These are phyloP conservation scores for Thaumatotibia leucotreta DNA, from an alignment of 1,140 invertebrate genomes.

Conservation along the genomic window DNA sequence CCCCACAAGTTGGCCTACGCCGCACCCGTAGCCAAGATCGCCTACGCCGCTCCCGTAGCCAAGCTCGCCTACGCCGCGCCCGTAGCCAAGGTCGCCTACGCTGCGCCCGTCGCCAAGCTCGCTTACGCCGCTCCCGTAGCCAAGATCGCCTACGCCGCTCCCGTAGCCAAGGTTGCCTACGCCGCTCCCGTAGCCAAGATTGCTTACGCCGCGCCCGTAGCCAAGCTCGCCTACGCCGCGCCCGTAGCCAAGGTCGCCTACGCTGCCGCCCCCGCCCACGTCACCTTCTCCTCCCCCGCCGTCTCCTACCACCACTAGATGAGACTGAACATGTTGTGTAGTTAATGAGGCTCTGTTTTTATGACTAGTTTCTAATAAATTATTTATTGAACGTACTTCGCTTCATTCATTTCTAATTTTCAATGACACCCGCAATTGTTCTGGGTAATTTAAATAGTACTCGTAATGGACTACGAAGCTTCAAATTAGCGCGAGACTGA, in stretches of 20 bases:
- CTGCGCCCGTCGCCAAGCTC: background rate
- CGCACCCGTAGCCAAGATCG: constrained; percentile 17
- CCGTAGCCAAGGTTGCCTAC: constrained; percentile 35
- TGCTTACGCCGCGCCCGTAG: constrained; percentile 19
- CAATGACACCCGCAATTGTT: background rate
- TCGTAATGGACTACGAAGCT: background rate
- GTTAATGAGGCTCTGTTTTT: constrained; percentile 20
- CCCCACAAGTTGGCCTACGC: constrained; percentile 75
- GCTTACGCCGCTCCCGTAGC: constrained; percentile 29
- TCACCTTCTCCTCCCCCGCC: constrained; percentile 53
- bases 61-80: constrained; percentile 22
- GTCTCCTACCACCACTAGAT: constrained; percentile 59
- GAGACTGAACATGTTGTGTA: constrained; percentile 15
- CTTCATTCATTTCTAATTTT: background rate
- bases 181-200: constrained; percentile 35
- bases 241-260: constrained; percentile 36
- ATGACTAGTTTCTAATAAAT: constrained; percentile 32
- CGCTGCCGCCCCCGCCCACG: constrained; percentile 36
- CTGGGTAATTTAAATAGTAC: background rate
- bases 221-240: constrained; percentile 17
- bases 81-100: constrained; percentile 23
- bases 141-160: constrained; percentile 43
- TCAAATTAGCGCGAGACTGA: background rate
- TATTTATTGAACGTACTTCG: constrained; percentile 24
- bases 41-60: constrained; percentile 4